phyloP scores from a whole-genome alignment of 2,888 invertebrate species.

The Drosophila heteroneura region DNA sequence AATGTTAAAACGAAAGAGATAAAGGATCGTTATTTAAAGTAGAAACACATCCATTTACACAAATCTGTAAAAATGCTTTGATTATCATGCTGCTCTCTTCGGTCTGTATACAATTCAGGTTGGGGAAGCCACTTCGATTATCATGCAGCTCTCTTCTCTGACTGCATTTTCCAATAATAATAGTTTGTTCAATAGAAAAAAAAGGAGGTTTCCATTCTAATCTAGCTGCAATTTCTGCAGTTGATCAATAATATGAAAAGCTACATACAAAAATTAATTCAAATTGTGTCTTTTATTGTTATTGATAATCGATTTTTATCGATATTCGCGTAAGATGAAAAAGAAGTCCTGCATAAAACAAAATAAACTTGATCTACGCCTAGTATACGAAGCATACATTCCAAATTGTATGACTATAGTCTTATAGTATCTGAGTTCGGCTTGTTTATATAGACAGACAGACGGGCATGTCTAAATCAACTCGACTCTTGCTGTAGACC shows the following conservation, averaged over 20 bases:
- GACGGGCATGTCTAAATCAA: not conserved
- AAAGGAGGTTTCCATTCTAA: not conserved
- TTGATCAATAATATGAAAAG: not conserved
- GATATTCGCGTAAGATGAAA: not conserved
- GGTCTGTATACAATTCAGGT: not conserved
- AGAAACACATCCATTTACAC: not conserved
- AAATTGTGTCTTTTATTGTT: not conserved
- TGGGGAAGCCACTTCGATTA: not conserved
- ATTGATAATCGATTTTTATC: not conserved
- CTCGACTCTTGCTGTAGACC: not conserved
- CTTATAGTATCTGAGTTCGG: not conserved
- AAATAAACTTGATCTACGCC: not conserved
- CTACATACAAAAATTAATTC: not conserved
- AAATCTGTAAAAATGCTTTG: not conserved
- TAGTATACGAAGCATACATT: not conserved
- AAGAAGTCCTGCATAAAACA: not conserved
- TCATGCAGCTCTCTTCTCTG: not conserved
- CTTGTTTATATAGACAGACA: not conserved
- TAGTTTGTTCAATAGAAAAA: not conserved
- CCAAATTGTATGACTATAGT: fast-evolving
- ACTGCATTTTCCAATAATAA: not conserved
- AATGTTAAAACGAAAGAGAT: not conserved
- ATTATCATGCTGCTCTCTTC: not conserved
- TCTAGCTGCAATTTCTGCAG: not conserved
- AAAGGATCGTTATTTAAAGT: not conserved